These are phyloP conservation scores for Psittacula echo DNA, from an alignment of 2,797 vertebrate genomes.

Conservation along the genomic window DNA sequence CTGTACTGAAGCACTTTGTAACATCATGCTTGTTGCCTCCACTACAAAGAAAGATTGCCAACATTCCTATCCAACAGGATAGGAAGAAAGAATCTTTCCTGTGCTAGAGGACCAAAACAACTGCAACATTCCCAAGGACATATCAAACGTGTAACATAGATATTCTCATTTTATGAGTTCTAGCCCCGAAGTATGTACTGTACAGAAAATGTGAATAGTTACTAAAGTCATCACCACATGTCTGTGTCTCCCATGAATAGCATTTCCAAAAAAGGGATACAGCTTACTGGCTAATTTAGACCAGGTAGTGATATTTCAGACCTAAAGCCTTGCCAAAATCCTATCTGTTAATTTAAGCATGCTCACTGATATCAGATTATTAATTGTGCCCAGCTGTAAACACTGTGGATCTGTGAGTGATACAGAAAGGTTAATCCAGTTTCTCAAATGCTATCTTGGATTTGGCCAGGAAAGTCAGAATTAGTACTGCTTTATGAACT, in stretches of 20 bases:
- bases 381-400: not conserved
- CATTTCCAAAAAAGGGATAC: not conserved
- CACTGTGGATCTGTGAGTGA: not conserved
- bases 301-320: not conserved
- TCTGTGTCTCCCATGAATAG: not conserved
- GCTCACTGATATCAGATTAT: not conserved
- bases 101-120: not conserved
- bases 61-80: not conserved
- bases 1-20: not conserved
- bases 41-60: not conserved
- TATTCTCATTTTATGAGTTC: not conserved
- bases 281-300: not conserved
- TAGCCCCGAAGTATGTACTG: not conserved
- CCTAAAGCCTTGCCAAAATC: not conserved
- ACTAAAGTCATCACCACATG: not conserved
- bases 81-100: not conserved
- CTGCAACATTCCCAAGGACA: not conserved
- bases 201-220: not conserved
- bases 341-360: conserved; percentile 1
- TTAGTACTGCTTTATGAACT: not conserved
- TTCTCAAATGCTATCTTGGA: not conserved
- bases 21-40: not conserved
- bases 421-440: not conserved
- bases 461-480: not conserved
- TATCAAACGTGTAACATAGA: not conserved